Percentiles rank a stretch among this genome's conserved stretches.
These are phyloP conservation scores for Epinephelus moara DNA, from an alignment of 2,113 vertebrate species.

Conservation along the genomic window DNA sequence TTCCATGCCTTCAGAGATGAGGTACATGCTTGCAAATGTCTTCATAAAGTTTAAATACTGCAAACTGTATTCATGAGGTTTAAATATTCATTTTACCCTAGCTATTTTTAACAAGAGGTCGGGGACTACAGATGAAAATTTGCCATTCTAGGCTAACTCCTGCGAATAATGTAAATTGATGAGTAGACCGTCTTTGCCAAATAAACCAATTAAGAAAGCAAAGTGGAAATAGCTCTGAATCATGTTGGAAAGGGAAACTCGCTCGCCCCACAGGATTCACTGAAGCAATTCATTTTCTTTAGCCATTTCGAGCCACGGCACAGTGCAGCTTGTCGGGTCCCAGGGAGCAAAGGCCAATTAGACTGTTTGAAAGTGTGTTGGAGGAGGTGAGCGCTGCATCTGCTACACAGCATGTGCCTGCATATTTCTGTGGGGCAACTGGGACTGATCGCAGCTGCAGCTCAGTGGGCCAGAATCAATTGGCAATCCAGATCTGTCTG, in stretches of 20 bases:
- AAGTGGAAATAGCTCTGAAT: constrained; percentile 32
- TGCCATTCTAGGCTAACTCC: neutral
- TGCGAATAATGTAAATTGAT: constrained; percentile 37
- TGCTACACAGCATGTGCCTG: constrained; percentile 54
- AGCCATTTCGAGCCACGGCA: constrained; percentile 6
- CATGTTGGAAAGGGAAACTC: constrained; percentile 1
- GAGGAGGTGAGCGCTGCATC: constrained; percentile 57
- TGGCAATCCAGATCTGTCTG: neutral
- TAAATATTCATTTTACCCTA: neutral
- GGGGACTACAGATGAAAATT: neutral
- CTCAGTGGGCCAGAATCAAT: constrained; percentile 28
- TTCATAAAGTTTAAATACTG: neutral
- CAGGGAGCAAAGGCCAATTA: constrained; percentile 57
- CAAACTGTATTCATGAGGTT: constrained; percentile 1
- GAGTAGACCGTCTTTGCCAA: constrained; percentile 13
- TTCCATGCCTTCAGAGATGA: neutral
- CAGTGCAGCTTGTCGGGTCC: constrained; percentile 8
- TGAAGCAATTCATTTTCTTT: constrained; percentile 45
- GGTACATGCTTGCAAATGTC: neutral
- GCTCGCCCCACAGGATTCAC: constrained; percentile 1
- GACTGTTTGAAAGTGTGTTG: constrained; percentile 36
- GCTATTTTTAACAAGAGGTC: neutral
- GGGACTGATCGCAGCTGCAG: constrained; percentile 56
- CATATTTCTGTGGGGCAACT: constrained; percentile 48
- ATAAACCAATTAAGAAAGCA: constrained; percentile 36